A percentile compares a stretch with the other conserved stretches of the same genome.
Evolutionary conservation across 35 echinoderm and acorn worm species (phyloP).

Genomic region (Apostichopus parvimensis): DNA sequence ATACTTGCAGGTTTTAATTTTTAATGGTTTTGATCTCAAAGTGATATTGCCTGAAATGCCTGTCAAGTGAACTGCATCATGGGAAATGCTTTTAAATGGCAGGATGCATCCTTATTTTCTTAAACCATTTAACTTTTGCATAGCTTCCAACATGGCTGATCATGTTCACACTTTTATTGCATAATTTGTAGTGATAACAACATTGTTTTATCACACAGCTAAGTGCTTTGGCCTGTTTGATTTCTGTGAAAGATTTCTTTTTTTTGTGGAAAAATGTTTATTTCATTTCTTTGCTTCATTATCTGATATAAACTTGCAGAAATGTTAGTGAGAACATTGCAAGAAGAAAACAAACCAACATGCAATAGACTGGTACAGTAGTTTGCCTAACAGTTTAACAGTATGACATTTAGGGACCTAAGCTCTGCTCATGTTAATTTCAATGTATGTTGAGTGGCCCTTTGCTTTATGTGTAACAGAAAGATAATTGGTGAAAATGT

Average conservation of each 20-base stretch:
- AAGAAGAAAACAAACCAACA: not conserved
- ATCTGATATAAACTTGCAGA: too few relatives aligned
- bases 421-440: not conserved
- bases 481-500: not conserved
- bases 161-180: not conserved
- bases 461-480: not conserved
- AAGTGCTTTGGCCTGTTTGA: too few relatives aligned
- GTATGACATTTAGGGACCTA: not conserved
- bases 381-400: not conserved
- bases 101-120: not conserved
- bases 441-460: not conserved
- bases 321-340: not conserved
- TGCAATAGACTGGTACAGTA: not conserved
- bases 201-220: too few relatives aligned
- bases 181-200: too few relatives aligned
- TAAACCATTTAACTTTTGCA: not conserved
- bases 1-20: too few relatives aligned
- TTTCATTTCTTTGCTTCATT: too few relatives aligned
- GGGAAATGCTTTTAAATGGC: constrained; percentile 4
- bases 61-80: not conserved
- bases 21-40: too few relatives aligned
- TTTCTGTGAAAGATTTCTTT: too few relatives aligned
- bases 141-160: not conserved
- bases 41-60: too few relatives aligned
- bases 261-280: too few relatives aligned